These are phyloP conservation scores for Parus major DNA, from an alignment of 2,113 vertebrate species.

Conservation along the genomic window DNA sequence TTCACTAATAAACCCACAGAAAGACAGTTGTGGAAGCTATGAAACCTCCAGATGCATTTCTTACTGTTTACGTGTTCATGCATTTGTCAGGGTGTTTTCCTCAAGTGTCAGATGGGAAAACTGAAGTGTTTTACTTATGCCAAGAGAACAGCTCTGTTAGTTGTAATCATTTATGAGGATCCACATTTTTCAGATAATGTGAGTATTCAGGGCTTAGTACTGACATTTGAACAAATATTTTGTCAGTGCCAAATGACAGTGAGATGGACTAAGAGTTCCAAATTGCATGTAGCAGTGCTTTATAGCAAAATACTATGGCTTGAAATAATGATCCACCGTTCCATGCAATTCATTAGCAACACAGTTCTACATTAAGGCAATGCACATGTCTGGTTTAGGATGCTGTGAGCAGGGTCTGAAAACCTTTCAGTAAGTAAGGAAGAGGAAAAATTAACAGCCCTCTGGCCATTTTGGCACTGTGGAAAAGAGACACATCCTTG, in stretches of 20 bases:
- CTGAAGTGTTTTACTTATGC: neutral
- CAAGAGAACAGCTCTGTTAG: neutral
- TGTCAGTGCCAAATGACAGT: neutral
- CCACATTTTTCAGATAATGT: neutral
- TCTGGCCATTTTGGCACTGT: neutral
- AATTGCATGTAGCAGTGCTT: neutral
- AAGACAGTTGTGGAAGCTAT: neutral
- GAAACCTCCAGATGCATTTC: conserved; percentile 45
- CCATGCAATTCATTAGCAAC: neutral
- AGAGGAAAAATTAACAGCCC: neutral
- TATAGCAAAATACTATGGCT: neutral
- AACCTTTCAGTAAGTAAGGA: neutral
- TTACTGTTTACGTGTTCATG: neutral
- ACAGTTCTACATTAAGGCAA: neutral
- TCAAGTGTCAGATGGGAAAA: neutral
- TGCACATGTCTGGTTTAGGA: neutral
- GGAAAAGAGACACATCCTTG: neutral
- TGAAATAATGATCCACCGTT: neutral
- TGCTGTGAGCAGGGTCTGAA: neutral
- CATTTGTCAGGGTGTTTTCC: neutral
- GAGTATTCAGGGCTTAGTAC: neutral
- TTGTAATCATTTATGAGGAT: neutral
- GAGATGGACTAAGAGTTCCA: neutral
- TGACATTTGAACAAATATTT: neutral
- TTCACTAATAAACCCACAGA: neutral